A percentile compares a stretch with the other conserved stretches of the same genome.
phyloP scores from a whole-genome alignment of 2,888 invertebrate genomes.

The Drosophila suboccidentalis region DNA sequence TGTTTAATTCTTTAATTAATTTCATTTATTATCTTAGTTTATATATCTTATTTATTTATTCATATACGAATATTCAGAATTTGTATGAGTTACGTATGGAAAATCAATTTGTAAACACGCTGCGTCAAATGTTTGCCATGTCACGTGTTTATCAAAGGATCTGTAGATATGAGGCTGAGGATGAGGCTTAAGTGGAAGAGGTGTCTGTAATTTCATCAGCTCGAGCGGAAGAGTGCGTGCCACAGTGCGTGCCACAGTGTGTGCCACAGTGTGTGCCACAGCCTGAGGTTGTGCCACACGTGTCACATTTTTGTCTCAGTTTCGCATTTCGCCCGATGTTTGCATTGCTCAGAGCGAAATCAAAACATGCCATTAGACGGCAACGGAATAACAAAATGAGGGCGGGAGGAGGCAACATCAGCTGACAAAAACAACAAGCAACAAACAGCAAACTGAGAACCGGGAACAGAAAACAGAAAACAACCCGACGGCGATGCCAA shows the following conservation, averaged over 20 bases:
- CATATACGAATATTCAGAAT: neutral
- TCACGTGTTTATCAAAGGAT: conserved; percentile 38
- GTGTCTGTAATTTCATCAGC: conserved; percentile 43
- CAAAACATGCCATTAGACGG: conserved; percentile 75
- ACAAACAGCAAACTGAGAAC: conserved; percentile 4
- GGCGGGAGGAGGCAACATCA: conserved; percentile 15
- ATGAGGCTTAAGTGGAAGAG: conserved; percentile 26
- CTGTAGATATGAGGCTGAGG: neutral
- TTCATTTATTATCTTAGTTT: too few species aligned
- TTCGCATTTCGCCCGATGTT: conserved; percentile 32
- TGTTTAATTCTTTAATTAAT: too few species aligned
- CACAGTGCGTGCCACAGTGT: conserved; percentile 20
- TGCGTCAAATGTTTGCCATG: conserved; percentile 32
- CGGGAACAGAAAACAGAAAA: neutral
- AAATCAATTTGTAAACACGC: conserved; percentile 54
- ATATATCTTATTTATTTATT: neutral
- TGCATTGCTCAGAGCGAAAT: conserved; percentile 66
- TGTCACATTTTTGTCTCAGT: conserved; percentile 34
- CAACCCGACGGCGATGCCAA: conserved; percentile 6
- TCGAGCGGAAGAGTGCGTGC: conserved; percentile 18
- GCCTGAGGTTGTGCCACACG: conserved; percentile 56
- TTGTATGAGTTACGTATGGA: neutral
- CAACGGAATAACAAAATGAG: conserved; percentile 28
- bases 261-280: conserved; percentile 31
- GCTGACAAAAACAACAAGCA: conserved; percentile 37